phyloP scores from a whole-genome alignment of 2,888 invertebrate genomes.

The Erebia aethiops region DNA sequence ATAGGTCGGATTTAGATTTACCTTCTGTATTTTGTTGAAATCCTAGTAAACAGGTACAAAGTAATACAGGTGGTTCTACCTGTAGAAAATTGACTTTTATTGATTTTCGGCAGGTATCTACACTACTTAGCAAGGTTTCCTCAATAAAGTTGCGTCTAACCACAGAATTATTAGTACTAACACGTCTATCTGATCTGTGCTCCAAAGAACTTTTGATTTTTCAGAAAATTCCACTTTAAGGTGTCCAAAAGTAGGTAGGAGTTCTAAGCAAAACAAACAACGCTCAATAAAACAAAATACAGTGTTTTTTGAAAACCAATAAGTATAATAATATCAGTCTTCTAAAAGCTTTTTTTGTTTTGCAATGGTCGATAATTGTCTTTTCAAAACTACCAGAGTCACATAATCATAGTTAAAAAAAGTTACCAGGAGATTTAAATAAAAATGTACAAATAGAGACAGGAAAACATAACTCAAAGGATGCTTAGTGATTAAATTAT shows the following conservation, averaged over 20 bases:
- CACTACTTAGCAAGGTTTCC: background rate
- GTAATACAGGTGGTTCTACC: conserved; percentile 59
- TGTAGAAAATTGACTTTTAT: conserved; percentile 22
- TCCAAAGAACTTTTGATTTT: background rate
- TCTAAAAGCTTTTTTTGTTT: background rate
- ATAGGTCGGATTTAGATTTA: conserved; percentile 52
- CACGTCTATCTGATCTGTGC: no score
- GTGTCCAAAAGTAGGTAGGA: no score
- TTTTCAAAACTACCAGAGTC: conserved; percentile 51
- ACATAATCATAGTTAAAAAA: conserved; percentile 43
- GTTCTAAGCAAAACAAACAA: no score
- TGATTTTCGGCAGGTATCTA: background rate
- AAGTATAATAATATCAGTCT: no score
- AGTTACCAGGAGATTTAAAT: conserved; percentile 55
- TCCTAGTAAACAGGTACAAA: conserved; percentile 67
- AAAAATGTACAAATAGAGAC: conserved; percentile 67
- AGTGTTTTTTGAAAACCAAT: no score
- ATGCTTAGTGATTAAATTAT: conserved; percentile 49
- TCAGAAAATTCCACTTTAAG: no score
- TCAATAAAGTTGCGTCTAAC: background rate
- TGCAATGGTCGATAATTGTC: background rate
- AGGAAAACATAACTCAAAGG: conserved; percentile 54
- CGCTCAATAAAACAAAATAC: no score
- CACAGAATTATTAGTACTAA: no score
- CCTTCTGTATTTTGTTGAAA: conserved; percentile 52